A percentile compares a stretch with the other conserved stretches of the same genome.
phyloP scores from a whole-genome alignment of 2,113 vertebrate genomes.

The Myotis yumanensis region DNA sequence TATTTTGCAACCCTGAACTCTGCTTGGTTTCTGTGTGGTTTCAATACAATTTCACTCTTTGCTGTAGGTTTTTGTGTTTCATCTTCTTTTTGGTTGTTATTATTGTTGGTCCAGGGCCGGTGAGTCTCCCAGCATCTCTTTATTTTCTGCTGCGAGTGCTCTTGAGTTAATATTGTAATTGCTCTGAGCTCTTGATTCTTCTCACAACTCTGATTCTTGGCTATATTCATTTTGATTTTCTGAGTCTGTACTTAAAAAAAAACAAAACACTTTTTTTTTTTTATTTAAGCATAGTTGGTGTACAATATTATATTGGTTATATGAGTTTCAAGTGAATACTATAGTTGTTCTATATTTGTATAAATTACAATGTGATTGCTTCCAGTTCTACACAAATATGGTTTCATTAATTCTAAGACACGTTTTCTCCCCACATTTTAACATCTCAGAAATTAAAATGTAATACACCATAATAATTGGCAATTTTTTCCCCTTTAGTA shows the following conservation, averaged over 20 bases:
- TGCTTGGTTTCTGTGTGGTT: not conserved
- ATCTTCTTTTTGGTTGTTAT: not conserved
- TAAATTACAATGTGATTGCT: not conserved
- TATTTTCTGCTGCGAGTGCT: not conserved
- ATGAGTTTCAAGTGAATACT: not conserved
- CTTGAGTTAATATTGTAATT: not conserved
- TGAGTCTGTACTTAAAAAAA: not conserved
- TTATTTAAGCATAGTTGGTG: not conserved
- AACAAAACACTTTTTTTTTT: too few relatives aligned
- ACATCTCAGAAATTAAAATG: not conserved
- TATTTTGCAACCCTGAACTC: not conserved
- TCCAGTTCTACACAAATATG: not conserved
- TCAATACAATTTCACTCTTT: not conserved
- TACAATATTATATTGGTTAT: not conserved
- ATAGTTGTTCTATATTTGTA: not conserved
- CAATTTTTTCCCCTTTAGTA: not conserved
- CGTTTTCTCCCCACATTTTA: not conserved
- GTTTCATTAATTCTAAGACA: not conserved
- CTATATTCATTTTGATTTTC: not conserved
- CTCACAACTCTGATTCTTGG: not conserved
- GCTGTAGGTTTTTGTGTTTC: not conserved
- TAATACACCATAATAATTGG: not conserved
- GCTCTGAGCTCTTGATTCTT: not conserved
- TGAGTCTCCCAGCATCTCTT: not conserved
- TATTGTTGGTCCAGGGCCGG: too few relatives aligned